phyloP scores from a whole-genome alignment of 2,797 vertebrate species.

The Catamblyrhynchus diadema region DNA sequence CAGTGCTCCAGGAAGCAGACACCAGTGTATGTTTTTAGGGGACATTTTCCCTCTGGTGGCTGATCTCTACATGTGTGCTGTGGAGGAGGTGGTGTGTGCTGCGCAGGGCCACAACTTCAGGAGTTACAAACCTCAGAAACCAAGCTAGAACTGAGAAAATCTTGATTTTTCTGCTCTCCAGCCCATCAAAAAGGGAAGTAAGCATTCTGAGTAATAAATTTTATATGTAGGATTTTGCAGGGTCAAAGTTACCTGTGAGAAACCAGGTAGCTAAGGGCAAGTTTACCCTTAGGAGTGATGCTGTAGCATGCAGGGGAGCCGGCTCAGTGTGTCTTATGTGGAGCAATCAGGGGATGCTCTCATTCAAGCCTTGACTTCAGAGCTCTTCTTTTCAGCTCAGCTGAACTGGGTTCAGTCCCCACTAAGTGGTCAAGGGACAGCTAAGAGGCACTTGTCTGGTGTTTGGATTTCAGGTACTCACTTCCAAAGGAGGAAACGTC shows the following conservation, averaged over 20 bases:
- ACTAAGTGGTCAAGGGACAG: background rate
- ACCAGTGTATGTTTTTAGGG: background rate
- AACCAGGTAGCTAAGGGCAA: accelerated
- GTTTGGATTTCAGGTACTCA: background rate
- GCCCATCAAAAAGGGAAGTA: background rate
- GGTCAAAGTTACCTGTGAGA: background rate
- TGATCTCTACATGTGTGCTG: background rate
- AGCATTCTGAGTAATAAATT: background rate
- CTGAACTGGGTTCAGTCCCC: background rate
- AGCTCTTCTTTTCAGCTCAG: background rate
- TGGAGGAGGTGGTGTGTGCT: background rate
- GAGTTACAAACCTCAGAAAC: background rate
- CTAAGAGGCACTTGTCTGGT: background rate
- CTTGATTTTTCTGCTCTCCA: background rate
- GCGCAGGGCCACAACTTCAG: background rate
- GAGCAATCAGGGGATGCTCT: background rate
- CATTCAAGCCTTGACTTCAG: background rate
- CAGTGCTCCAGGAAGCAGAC: background rate
- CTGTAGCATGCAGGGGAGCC: background rate
- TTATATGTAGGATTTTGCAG: background rate
- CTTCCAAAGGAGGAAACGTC: accelerated
- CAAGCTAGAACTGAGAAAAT: background rate
- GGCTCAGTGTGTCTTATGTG: background rate
- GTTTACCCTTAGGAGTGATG: background rate
- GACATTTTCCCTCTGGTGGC: background rate